phyloP scores from a whole-genome alignment of 2,113 vertebrate genomes.

The Aviceda subcristata region DNA sequence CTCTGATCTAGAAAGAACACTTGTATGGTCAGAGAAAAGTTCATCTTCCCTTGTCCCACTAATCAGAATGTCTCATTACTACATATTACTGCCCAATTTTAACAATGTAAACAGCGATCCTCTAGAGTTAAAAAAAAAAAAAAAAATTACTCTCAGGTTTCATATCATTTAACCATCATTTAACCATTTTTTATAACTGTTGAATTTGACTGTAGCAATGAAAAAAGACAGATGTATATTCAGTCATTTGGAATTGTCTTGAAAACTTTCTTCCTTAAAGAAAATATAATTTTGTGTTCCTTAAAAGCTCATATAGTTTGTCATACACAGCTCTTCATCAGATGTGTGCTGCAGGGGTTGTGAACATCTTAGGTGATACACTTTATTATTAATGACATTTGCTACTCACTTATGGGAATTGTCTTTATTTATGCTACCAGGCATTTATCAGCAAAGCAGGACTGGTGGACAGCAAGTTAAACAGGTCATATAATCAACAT shows the following conservation, averaged over 20 bases:
- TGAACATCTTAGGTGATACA: not conserved
- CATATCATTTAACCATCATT: not conserved
- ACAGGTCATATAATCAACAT: constrained; percentile 57
- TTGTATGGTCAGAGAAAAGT: not conserved
- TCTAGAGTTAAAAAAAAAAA: not conserved
- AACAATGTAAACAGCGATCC: not conserved
- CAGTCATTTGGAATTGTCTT: not conserved
- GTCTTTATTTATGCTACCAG: constrained; percentile 38
- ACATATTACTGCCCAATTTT: not conserved
- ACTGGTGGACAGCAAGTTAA: constrained; percentile 32
- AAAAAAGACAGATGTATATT: not conserved
- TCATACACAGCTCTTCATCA: not conserved
- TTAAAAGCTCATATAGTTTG: not conserved
- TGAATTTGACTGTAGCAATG: not conserved
- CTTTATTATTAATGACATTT: not conserved
- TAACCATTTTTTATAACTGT: not conserved
- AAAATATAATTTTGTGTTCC: not conserved
- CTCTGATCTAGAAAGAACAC: not conserved
- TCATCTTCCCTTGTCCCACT: not conserved
- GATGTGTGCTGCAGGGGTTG: not conserved
- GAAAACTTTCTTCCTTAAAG: not conserved
- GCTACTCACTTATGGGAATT: not conserved
- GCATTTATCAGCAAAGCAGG: constrained; percentile 44
- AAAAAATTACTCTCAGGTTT: not conserved
- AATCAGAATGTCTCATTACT: not conserved